phyloP scores from a whole-genome alignment of 2,888 invertebrate genomes.

The Amphipoea oculea region DNA sequence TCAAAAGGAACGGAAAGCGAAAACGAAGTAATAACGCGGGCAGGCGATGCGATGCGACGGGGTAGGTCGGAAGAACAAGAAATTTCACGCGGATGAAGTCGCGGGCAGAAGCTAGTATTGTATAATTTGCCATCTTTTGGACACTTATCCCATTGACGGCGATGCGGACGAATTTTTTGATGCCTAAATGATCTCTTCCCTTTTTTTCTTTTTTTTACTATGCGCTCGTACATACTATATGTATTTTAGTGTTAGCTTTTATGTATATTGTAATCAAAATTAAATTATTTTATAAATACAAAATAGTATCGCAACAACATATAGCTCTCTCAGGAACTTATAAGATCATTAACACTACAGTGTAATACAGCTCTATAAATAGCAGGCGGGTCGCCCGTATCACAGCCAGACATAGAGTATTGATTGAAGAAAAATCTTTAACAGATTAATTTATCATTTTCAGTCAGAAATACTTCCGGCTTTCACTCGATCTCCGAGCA shows the following conservation, averaged over 20 bases:
- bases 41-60: not conserved
- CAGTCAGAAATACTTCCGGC: conserved; percentile 34
- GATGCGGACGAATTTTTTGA: not conserved
- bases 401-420: conserved; percentile 41
- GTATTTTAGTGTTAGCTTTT: too few relatives aligned
- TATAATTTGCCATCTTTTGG: not conserved
- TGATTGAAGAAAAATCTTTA: conserved; percentile 56
- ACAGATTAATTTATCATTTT: conserved; percentile 57
- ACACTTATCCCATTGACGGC: not conserved
- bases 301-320: not conserved
- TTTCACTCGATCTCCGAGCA: conserved; percentile 48
- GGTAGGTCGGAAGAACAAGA: not conserved
- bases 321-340: not conserved
- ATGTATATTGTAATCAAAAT: too few relatives aligned
- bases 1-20: not conserved
- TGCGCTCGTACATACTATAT: too few relatives aligned
- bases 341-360: conserved; percentile 6
- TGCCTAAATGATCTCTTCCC: too few relatives aligned
- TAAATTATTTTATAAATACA: not conserved
- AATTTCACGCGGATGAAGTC: too few relatives aligned
- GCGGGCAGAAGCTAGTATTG: not conserved
- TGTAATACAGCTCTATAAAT: conserved; percentile 6
- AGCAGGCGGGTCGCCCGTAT: conserved; percentile 7
- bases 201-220: not conserved
- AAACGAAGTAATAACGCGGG: not conserved